Evolutionary conservation across 2,888 invertebrate species (phyloP).

Genomic region (Caenorhabditis imperialis): DNA sequence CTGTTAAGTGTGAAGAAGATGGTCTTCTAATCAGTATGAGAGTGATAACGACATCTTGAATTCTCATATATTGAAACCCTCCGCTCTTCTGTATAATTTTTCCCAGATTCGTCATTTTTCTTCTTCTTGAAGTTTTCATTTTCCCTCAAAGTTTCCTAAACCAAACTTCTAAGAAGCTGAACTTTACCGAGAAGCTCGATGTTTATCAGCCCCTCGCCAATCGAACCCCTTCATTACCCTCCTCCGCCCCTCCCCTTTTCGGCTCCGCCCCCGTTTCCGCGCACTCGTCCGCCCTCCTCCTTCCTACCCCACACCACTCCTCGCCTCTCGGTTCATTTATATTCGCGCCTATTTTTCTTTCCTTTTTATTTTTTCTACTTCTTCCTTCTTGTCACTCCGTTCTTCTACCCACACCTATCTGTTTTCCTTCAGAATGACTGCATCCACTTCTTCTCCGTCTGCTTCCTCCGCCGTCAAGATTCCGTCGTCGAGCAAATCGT

Average conservation of each 20-base stretch:
- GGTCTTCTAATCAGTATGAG: no score
- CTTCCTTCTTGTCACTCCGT: slow-evolving; percentile 8
- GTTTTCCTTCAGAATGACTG: slow-evolving; percentile 20
- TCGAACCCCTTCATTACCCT: slow-evolving; percentile 1
- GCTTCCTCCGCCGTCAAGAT: slow-evolving; percentile 8
- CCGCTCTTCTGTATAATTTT: no score
- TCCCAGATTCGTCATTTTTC: no score
- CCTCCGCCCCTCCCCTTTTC: slow-evolving; percentile 3
- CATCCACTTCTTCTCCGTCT: slow-evolving; percentile 12
- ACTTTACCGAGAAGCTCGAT: not conserved
- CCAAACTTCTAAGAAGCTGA: not conserved
- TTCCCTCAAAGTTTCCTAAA: no score
- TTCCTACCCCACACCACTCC: not conserved
- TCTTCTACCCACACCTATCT: not conserved
- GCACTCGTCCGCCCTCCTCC: slow-evolving; percentile 8
- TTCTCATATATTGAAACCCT: no score
- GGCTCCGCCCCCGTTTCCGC: slow-evolving; percentile 33
- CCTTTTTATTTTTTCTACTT: not conserved
- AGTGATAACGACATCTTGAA: no score
- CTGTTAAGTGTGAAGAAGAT: no score
- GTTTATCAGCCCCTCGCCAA: not conserved
- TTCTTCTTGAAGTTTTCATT: no score
- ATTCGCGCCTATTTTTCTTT: not conserved
- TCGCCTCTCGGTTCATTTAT: slow-evolving; percentile 2
- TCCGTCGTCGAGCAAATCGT: slow-evolving; percentile 30